These are phyloP conservation scores for Dysmachus trigonus DNA, from an alignment of 2,888 invertebrate species.

Conservation along the genomic window DNA sequence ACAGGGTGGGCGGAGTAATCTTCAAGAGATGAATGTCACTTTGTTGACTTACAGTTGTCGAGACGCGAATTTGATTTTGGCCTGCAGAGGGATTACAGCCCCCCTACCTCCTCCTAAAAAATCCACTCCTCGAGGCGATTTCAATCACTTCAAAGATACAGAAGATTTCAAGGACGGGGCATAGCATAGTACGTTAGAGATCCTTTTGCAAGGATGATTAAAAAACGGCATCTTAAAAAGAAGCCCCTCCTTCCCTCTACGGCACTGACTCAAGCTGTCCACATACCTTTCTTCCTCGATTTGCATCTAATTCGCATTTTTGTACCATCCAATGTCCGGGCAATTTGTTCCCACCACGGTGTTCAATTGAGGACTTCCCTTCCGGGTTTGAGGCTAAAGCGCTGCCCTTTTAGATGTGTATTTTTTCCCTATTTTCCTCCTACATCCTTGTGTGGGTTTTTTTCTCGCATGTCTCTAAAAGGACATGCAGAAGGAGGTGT, in stretches of 20 bases:
- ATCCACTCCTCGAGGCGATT: background rate
- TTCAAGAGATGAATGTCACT: slow-evolving; percentile 9
- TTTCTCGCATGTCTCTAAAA: background rate
- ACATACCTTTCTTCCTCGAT: background rate
- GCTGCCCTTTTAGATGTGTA: slow-evolving; percentile 3
- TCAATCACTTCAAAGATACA: slow-evolving; percentile 27
- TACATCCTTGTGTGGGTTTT: background rate
- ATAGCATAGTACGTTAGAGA: background rate
- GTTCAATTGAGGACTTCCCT: slow-evolving; percentile 39
- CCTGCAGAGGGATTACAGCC: background rate
- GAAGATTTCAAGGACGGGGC: background rate
- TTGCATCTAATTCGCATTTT: slow-evolving; percentile 27
- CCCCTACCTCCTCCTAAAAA: background rate
- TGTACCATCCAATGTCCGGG: slow-evolving; percentile 7
- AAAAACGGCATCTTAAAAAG: background rate
- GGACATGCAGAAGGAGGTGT: slow-evolving; percentile 17
- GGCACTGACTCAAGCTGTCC: background rate
- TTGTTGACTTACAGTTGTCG: slow-evolving; percentile 8
- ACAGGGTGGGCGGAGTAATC: background rate
- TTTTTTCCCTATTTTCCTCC: background rate
- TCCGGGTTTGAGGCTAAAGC: background rate
- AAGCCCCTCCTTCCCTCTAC: too few species aligned
- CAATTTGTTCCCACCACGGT: slow-evolving; percentile 31
- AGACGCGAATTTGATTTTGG: slow-evolving; percentile 29
- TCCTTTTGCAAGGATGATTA: background rate